These are phyloP conservation scores for Mobula hypostoma DNA, from an alignment of 2,113 vertebrate species.

Conservation along the genomic window DNA sequence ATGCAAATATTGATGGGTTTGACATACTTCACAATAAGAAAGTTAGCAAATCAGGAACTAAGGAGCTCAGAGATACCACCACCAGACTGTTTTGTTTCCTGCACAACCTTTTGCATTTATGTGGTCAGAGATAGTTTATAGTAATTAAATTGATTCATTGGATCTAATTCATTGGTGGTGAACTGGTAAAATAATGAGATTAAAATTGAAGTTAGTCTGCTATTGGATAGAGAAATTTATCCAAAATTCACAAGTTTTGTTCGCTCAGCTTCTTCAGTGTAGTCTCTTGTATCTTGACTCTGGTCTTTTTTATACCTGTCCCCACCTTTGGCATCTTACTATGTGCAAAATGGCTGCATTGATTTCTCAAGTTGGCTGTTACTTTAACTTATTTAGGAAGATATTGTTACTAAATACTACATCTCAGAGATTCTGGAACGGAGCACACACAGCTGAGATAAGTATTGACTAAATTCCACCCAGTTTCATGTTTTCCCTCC, in stretches of 20 bases:
- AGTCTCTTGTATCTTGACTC: no score
- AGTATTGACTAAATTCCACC: not conserved
- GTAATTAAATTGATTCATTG: not conserved
- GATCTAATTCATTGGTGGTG: not conserved
- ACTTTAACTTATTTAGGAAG: not conserved
- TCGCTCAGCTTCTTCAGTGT: no score
- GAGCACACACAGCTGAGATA: not conserved
- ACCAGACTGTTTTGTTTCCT: not conserved
- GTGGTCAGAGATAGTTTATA: not conserved
- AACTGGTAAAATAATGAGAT: not conserved
- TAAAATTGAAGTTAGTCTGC: no score
- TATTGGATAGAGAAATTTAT: no score
- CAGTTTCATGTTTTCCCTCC: not conserved
- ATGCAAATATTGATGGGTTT: not conserved
- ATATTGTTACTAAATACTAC: not conserved
- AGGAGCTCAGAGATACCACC: not conserved
- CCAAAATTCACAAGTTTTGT: no score
- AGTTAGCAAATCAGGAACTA: not conserved
- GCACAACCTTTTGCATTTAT: not conserved
- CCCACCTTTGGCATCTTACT: no score
- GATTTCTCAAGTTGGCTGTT: no score
- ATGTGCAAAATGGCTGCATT: no score
- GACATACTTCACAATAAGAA: not conserved
- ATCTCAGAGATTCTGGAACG: not conserved
- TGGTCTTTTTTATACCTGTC: no score